Conservation (phyloP, 1,140 invertebrate species). For the Vanessa atalanta region DNA sequence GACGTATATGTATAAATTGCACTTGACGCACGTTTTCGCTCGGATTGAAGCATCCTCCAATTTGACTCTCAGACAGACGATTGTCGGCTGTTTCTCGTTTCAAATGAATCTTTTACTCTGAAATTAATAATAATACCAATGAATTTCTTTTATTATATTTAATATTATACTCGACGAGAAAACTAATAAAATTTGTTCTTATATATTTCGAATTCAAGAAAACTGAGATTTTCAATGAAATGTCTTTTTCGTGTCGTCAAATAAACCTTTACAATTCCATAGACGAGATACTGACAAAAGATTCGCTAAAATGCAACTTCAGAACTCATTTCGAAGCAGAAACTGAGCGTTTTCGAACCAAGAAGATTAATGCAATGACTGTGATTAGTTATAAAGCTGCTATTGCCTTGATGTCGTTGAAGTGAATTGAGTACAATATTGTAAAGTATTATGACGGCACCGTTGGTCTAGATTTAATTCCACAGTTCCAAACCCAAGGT, state of each 20-base stretch:
- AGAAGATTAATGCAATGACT: not conserved
- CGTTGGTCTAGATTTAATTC: too few relatives aligned
- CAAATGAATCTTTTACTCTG: not conserved
- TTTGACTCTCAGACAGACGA: conserved; percentile 1
- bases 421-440: too few relatives aligned
- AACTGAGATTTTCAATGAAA: too few relatives aligned
- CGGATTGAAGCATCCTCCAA: not conserved
- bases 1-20: not conserved
- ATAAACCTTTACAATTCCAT: too few relatives aligned
- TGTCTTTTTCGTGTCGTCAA: too few relatives aligned
- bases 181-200: too few relatives aligned
- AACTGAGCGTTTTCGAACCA: not conserved
- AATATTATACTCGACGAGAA: too few relatives aligned
- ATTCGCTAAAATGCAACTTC: not conserved
- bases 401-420: too few relatives aligned
- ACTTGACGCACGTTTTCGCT: conserved; percentile 2
- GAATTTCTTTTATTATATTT: too few relatives aligned
- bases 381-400: not conserved
- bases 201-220: too few relatives aligned
- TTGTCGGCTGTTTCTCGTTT: not conserved
- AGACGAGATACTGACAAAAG: not conserved
- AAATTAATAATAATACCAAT: not conserved
- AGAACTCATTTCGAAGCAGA: not conserved
- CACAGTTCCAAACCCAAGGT: too few relatives aligned
- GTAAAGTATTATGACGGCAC: too few relatives aligned